Conservation (phyloP, 2,113 vertebrate genomes). For the Zingel zingel region DNA sequence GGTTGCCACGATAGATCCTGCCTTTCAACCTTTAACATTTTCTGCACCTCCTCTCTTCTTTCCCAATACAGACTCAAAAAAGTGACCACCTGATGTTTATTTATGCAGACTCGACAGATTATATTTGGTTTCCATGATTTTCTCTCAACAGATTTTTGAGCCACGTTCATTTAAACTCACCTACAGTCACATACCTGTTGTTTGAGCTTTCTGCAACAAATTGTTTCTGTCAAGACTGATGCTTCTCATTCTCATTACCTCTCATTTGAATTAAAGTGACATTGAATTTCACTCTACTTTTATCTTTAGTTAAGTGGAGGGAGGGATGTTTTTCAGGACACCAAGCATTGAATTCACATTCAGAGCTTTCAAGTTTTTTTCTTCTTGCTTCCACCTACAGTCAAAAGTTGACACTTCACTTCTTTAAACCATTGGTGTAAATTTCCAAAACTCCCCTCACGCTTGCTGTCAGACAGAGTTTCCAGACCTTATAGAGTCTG, state of each 20-base stretch:
- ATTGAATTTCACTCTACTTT: constrained; percentile 23
- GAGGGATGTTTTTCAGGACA: constrained; percentile 12
- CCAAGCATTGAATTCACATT: constrained; percentile 29
- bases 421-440: constrained; percentile 10
- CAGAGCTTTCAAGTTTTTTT: too few species aligned
- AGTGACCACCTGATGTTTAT: constrained; percentile 16
- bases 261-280: constrained; percentile 3
- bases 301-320: constrained; percentile 10
- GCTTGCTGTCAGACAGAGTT: constrained; percentile 30
- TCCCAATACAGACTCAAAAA: constrained; percentile 34
- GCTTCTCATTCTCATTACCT: constrained; percentile 11
- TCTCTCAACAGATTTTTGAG: constrained; percentile 36
- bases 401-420: constrained; percentile 15
- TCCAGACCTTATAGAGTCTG: constrained; percentile 56
- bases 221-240: not conserved
- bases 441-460: constrained; percentile 41
- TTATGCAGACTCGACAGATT: constrained; percentile 21
- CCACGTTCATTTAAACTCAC: not conserved
- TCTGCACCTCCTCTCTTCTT: constrained; percentile 17
- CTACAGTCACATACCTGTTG: constrained; percentile 1
- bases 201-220: constrained; percentile 3
- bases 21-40: constrained; percentile 44
- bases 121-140: constrained; percentile 11
- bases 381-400: not conserved
- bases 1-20: constrained; percentile 94